These are phyloP conservation scores for Aegypius monachus DNA, from an alignment of 2,113 vertebrate genomes.

Conservation along the genomic window DNA sequence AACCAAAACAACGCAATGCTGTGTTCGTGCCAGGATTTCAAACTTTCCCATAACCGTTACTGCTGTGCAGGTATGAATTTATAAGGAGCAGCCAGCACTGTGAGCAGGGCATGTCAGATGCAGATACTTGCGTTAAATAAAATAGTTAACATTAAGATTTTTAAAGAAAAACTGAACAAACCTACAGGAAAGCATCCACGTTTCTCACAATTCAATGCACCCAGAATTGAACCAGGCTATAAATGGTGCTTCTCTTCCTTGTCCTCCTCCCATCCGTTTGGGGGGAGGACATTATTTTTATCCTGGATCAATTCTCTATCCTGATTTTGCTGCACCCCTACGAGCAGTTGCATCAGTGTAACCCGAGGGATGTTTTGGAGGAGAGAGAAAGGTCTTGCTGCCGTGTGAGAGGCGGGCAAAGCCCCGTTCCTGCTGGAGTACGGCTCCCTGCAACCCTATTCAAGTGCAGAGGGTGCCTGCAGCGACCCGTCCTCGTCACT, in stretches of 20 bases:
- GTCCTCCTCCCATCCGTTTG: not conserved
- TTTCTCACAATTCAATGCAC: not conserved
- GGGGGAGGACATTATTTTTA: not conserved
- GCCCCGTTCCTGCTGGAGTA: accelerated
- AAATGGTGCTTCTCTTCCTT: not conserved
- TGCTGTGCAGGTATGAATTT: not conserved
- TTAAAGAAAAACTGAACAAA: not conserved
- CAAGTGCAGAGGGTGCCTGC: not conserved
- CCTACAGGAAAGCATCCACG: not conserved
- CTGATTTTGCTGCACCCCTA: not conserved
- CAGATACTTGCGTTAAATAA: not conserved
- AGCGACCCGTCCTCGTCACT: not conserved
- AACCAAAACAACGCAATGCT: not conserved
- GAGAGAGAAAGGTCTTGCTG: not conserved
- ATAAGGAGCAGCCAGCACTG: not conserved
- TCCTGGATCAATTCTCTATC: not conserved
- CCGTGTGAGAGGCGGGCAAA: accelerated
- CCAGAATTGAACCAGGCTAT: not conserved
- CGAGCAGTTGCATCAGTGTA: not conserved
- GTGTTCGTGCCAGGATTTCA: accelerated
- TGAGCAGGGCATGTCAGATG: not conserved
- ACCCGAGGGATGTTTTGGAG: not conserved
- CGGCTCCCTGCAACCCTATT: not conserved
- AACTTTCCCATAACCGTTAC: not conserved
- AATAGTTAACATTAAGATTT: not conserved